Evolutionary conservation across 2,888 invertebrate species (phyloP), one percentile per base, ranked within the genome.

Genomic region (Plutella xylostella): DNA sequence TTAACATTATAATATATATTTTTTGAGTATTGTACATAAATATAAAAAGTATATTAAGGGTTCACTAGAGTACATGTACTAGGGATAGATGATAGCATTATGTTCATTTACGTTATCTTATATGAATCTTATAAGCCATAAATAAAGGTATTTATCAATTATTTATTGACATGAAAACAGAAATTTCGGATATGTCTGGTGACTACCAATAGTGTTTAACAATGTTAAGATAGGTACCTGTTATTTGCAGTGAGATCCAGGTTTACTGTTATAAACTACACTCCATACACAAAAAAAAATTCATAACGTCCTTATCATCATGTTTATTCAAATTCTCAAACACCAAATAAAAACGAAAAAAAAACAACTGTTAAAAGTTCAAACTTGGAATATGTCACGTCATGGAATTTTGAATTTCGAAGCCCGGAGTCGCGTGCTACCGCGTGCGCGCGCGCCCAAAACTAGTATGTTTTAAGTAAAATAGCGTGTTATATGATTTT

Each of bases 401-500:
- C n/a, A n/a, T 22, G 9, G 14, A 34, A 25, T 43, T 52, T 55
- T 51, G 42, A 48, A 46, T 45, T 51, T 51, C 45, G 45, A 50
- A 25, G 3, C 17, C 12, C 40, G 28, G 7, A 46, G 64, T 64
- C 76, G 61, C 78, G 77, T 78, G 80, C 61, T 49, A 63, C 56
- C 55, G 48, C 55, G 46, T 78, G 82, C 82, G 76, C 72, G 68
- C 68, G 73, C 76, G 76, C 62, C 61, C 56, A 65, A 75, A 76
- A 79, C 77, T 78, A 68, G 56, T 56, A 57, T 72, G 75, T 82
- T 83, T 82, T 80, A 72, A 60, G 79, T 80, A 80, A 82, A 79
- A 82, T 78, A 70, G 68, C 60, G 68, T 73, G 70, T 61, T 54
- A 25, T 56, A 56, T 63, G 56, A 68, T 70, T 72, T 77, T 74